phyloP scores from a whole-genome alignment of 2,888 invertebrate species.

The Drosophila trichaetosa region DNA sequence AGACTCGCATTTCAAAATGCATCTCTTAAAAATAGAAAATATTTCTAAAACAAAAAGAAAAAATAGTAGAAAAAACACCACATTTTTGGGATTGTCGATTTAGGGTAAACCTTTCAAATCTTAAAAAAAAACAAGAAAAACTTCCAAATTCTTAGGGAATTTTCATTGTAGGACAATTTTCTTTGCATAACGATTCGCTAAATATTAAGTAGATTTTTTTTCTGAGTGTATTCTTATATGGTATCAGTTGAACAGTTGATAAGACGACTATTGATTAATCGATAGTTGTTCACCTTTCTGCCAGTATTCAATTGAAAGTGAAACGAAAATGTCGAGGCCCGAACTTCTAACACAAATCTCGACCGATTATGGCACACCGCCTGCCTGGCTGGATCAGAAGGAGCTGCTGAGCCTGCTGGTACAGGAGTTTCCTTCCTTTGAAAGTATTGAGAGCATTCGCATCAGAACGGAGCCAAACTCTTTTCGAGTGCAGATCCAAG shows the following conservation, averaged over 20 bases:
- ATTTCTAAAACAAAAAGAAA: background rate
- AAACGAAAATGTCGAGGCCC: conserved; percentile 41
- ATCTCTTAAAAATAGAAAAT: background rate
- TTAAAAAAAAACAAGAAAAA: no score
- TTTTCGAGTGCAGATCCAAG: conserved; percentile 42
- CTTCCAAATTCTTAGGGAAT: background rate
- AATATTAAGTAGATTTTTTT: background rate
- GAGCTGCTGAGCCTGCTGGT: conserved; percentile 35
- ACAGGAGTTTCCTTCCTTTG: conserved; percentile 34
- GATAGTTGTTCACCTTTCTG: background rate
- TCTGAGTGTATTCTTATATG: background rate
- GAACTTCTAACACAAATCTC: conserved; percentile 45
- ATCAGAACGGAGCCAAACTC: conserved; percentile 35
- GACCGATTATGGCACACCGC: conserved; percentile 19
- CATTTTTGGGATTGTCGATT: background rate
- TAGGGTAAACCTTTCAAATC: background rate
- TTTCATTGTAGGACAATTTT: background rate
- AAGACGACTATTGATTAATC: background rate
- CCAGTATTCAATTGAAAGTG: conserved; percentile 33
- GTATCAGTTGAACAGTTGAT: conserved; percentile 12
- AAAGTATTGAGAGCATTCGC: conserved; percentile 21
- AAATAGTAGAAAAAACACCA: background rate
- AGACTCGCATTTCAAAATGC: background rate
- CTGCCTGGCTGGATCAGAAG: conserved; percentile 43
- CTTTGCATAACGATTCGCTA: background rate